A percentile compares a stretch with the other conserved stretches of the same genome.
Evolutionary conservation across 2,113 vertebrate genomes (phyloP).

Genomic region (Xiphorhynchus elegans): DNA sequence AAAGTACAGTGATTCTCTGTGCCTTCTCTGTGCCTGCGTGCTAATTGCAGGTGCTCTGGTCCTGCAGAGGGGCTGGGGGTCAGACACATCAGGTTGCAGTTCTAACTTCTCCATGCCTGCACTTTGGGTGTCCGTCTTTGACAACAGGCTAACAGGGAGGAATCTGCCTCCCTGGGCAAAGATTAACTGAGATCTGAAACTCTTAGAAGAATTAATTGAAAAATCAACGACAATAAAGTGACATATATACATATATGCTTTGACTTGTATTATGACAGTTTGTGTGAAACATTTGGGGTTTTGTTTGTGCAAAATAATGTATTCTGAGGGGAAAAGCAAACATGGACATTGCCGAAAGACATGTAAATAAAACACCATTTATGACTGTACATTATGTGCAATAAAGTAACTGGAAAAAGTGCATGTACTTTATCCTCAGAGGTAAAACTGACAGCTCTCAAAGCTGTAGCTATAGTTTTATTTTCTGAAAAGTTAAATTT

Average conservation of each 20-base stretch:
- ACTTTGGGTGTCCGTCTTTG: neutral
- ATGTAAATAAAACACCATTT: conserved; percentile 58
- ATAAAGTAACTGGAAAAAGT: conserved; percentile 71
- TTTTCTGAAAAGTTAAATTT: conserved; percentile 60
- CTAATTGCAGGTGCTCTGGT: conserved; percentile 42
- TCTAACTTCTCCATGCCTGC: neutral
- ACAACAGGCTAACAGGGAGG: neutral
- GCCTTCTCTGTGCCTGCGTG: conserved; percentile 49
- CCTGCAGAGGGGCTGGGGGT: neutral
- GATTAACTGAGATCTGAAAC: neutral
- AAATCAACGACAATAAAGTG: neutral
- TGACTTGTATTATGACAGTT: conserved; percentile 51
- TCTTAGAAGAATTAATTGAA: neutral
- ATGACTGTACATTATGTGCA: conserved; percentile 67
- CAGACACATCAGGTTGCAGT: neutral
- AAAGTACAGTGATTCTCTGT: neutral
- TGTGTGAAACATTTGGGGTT: conserved; percentile 56
- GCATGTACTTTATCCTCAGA: conserved; percentile 62
- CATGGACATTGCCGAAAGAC: conserved; percentile 48
- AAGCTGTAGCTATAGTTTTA: conserved; percentile 38
- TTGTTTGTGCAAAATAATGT: conserved; percentile 66
- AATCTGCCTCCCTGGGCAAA: neutral
- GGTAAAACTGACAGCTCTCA: conserved; percentile 25
- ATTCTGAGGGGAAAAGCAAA: conserved; percentile 17
- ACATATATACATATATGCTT: neutral